Percentiles rank a stretch among this genome's conserved stretches.
These are phyloP conservation scores for Ornithoptera alexandrae DNA, from an alignment of 2,888 invertebrate genomes.

Conservation along the genomic window DNA sequence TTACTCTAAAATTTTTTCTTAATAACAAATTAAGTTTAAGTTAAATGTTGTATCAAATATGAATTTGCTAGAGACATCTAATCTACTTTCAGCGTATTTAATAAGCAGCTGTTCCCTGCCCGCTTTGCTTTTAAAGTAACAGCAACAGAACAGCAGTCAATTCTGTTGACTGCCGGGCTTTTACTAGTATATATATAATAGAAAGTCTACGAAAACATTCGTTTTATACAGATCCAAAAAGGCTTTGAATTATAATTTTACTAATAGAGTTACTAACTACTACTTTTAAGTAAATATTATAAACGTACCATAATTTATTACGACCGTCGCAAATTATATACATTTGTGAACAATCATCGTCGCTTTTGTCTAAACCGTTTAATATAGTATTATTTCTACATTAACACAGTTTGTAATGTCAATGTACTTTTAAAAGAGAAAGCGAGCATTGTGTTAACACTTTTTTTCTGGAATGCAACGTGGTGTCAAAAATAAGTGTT, in stretches of 20 bases:
- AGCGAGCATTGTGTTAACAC: conserved; percentile 19
- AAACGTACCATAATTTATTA: conserved; percentile 21
- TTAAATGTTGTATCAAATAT: not conserved
- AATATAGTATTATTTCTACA: conserved; percentile 38
- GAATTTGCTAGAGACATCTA: not conserved
- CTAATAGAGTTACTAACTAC: conserved; percentile 16
- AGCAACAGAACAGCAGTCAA: too few species aligned
- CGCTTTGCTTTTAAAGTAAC: too few species aligned
- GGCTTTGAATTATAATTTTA: conserved; percentile 17
- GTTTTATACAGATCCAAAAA: conserved; percentile 6
- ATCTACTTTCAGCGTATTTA: not conserved
- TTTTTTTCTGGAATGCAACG: conserved; percentile 18
- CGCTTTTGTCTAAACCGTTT: conserved; percentile 34
- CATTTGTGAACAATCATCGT: conserved; percentile 32
- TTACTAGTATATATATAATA: not conserved
- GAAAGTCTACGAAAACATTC: conserved; percentile 3
- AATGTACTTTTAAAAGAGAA: conserved; percentile 29
- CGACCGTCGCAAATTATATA: conserved; percentile 19
- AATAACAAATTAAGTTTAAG: not conserved
- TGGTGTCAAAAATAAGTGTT: conserved; percentile 14
- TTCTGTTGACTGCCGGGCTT: too few species aligned
- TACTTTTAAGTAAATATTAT: conserved; percentile 14
- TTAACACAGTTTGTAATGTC: conserved; percentile 37
- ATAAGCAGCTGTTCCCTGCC: not conserved
- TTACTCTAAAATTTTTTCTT: not conserved